Percentiles rank a stretch among this genome's conserved stretches.
phyloP scores from a whole-genome alignment of 2,888 invertebrate genomes.

The Agrochola macilenta region DNA sequence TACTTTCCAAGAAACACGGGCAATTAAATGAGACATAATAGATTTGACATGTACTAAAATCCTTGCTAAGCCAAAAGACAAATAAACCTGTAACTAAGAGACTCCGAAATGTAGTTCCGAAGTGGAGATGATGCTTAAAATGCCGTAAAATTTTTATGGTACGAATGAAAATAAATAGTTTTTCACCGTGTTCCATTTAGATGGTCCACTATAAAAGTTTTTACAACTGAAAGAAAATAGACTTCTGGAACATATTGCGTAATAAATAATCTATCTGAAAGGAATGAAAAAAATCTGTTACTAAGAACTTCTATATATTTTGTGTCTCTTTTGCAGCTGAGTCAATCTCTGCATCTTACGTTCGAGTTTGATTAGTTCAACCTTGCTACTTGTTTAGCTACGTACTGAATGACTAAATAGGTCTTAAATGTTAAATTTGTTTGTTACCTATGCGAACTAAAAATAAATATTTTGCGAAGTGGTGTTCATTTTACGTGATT shows the following conservation, averaged over 20 bases:
- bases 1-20: slow-evolving; percentile 73
- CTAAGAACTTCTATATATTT: slow-evolving; percentile 7
- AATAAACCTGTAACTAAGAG: slow-evolving; percentile 61
- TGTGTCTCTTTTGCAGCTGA: slow-evolving; percentile 14
- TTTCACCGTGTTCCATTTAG: slow-evolving; percentile 83
- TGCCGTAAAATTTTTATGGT: slow-evolving; percentile 86
- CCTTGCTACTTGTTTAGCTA: slow-evolving; percentile 63
- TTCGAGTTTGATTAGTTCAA: slow-evolving; percentile 61
- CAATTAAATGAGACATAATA: slow-evolving; percentile 67
- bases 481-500: neutral
- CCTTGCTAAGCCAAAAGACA: slow-evolving; percentile 62
- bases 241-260: slow-evolving; percentile 71
- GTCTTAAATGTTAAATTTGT: slow-evolving; percentile 52
- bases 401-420: slow-evolving; percentile 52
- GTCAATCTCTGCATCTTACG: slow-evolving; percentile 61
- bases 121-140: slow-evolving; percentile 86
- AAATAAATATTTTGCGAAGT: slow-evolving; percentile 45
- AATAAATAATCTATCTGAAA: slow-evolving; percentile 58
- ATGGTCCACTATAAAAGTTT: slow-evolving; percentile 84
- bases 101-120: slow-evolving; percentile 68
- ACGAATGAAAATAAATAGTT: slow-evolving; percentile 87
- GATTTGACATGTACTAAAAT: slow-evolving; percentile 69
- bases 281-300: slow-evolving; percentile 37
- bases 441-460: slow-evolving; percentile 46
- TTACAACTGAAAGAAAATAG: slow-evolving; percentile 83